These are phyloP conservation scores for Grammomys surdaster DNA, from an alignment of 2,113 vertebrate species.

Conservation along the genomic window DNA sequence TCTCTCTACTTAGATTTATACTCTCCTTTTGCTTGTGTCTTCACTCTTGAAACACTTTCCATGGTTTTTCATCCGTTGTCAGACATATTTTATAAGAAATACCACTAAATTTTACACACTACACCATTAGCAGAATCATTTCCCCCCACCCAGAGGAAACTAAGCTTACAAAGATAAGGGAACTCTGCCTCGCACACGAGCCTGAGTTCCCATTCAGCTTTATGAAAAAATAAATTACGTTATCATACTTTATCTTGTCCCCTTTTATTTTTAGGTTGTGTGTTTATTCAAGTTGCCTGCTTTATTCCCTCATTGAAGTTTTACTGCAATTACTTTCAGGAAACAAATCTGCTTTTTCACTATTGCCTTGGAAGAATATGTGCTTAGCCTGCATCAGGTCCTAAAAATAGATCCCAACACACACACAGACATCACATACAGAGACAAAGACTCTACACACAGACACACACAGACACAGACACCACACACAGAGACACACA, in stretches of 20 bases:
- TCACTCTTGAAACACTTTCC: neutral
- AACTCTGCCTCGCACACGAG: neutral
- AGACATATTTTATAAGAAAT: neutral
- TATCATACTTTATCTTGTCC: neutral
- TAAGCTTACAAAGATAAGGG: neutral
- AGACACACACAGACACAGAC: too few species aligned
- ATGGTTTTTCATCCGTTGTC: neutral
- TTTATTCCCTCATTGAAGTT: neutral
- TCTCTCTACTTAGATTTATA: neutral
- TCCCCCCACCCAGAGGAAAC: neutral
- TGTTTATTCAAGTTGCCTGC: neutral
- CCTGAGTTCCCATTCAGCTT: neutral
- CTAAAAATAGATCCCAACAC: neutral
- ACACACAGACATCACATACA: neutral
- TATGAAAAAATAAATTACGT: neutral
- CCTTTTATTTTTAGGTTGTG: neutral
- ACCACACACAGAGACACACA: neutral
- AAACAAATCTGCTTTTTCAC: neutral
- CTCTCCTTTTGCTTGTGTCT: too few species aligned
- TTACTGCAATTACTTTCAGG: neutral
- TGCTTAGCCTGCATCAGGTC: neutral
- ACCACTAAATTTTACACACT: neutral
- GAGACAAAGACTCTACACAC: too few species aligned
- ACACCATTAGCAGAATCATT: neutral
- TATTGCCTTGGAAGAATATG: neutral